Evolutionary conservation across 23 tunicate genomes (phyloP).

Genomic region (Styela clava): DNA sequence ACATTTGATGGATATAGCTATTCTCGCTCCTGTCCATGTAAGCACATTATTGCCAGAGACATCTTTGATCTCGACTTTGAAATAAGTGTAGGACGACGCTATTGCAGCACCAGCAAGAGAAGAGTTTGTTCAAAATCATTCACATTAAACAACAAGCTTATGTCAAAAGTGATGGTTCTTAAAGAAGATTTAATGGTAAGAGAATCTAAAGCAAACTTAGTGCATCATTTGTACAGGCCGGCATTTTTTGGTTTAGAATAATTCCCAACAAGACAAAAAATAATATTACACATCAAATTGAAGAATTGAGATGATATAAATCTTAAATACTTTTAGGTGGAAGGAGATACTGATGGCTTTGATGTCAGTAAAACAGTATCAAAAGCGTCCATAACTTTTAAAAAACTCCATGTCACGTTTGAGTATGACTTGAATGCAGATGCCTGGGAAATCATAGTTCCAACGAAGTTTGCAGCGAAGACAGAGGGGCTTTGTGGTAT

Average conservation of each 20-base stretch:
- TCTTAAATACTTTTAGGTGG: background rate
- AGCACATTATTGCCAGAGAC: conserved; percentile 77
- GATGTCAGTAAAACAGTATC: conserved; percentile 28
- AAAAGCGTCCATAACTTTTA: conserved; percentile 34
- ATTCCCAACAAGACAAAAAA: background rate
- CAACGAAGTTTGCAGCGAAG: conserved; percentile 75
- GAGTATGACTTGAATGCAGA: conserved; percentile 69
- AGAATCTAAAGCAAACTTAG: too few relatives aligned
- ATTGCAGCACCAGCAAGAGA: conserved; percentile 37
- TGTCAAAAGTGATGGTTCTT: conserved; percentile 24
- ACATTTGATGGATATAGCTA: conserved; percentile 87
- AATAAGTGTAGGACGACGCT: conserved; percentile 58
- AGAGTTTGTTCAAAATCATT: conserved; percentile 78
- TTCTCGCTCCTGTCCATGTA: conserved; percentile 88
- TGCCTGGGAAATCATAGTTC: conserved; percentile 76
- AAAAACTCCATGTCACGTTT: conserved; percentile 59
- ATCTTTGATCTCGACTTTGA: conserved; percentile 86
- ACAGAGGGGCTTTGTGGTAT: conserved; percentile 98
- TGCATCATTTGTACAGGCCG: too few relatives aligned
- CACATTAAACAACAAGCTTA: conserved; percentile 40
- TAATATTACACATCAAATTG: background rate
- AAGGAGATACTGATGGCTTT: conserved; percentile 12
- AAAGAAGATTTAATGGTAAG: conserved; percentile 19
- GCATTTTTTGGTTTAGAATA: conserved; percentile 1
- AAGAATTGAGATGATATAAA: background rate